phyloP scores from a whole-genome alignment of 2,888 invertebrate genomes.

The Crematogaster levior region DNA sequence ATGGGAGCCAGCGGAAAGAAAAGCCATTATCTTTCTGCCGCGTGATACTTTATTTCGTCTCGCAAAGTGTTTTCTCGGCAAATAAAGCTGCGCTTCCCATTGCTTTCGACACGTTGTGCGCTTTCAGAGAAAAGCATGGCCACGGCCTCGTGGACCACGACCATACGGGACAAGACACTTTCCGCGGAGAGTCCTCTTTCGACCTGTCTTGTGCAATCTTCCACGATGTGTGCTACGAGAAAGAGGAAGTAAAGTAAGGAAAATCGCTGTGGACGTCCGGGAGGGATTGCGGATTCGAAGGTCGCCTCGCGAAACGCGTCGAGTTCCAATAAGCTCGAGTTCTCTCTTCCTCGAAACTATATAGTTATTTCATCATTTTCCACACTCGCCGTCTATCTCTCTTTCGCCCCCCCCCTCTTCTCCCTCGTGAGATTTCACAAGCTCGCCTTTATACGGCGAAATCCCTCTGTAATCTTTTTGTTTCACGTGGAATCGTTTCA shows the following conservation, averaged over 20 bases:
- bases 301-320: slow-evolving; percentile 60
- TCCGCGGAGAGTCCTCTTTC: background rate
- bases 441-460: slow-evolving; percentile 31
- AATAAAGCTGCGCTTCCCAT: slow-evolving; percentile 57
- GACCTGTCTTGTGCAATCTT: slow-evolving; percentile 36
- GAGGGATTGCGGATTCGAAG: slow-evolving; percentile 59
- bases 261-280: slow-evolving; percentile 58
- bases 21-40: slow-evolving; percentile 21
- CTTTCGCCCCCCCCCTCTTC: background rate
- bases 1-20: slow-evolving; percentile 1
- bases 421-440: slow-evolving; percentile 47
- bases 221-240: slow-evolving; percentile 34
- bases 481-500: slow-evolving; percentile 27
- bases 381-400: slow-evolving; percentile 26
- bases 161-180: slow-evolving; percentile 52
- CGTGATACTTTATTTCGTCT: slow-evolving; percentile 42
- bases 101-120: slow-evolving; percentile 34
- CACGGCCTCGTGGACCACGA: slow-evolving; percentile 23
- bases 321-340: slow-evolving; percentile 73
- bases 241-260: background rate
- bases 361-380: slow-evolving; percentile 81
- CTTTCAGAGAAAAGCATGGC: slow-evolving; percentile 37
- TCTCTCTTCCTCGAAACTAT: slow-evolving; percentile 74
- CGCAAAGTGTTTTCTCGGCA: slow-evolving; percentile 59
- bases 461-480: slow-evolving; percentile 23